Conservation (phyloP, 2,113 vertebrate species). For the Cebus imitator region DNA sequence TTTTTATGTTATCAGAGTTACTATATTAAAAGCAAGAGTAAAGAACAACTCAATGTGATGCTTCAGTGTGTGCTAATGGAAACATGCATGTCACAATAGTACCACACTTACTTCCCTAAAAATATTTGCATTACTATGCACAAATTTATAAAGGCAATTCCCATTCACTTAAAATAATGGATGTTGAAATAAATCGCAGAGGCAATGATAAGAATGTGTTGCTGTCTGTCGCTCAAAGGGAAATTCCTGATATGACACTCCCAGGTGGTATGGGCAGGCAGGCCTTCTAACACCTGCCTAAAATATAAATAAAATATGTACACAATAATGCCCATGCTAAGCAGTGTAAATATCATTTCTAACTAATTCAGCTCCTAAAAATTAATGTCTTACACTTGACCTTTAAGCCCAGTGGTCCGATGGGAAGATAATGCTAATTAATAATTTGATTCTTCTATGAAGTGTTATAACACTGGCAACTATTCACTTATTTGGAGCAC, state of each 20-base stretch:
- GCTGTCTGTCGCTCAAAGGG: neutral
- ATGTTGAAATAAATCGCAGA: neutral
- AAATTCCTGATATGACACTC: neutral
- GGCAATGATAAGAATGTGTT: neutral
- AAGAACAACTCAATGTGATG: neutral
- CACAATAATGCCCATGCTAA: neutral
- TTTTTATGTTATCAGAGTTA: neutral
- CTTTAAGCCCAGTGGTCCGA: neutral
- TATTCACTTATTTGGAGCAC: neutral
- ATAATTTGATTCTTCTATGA: neutral
- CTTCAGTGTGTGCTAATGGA: neutral
- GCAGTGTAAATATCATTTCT: constrained; percentile 8
- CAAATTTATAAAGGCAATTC: neutral
- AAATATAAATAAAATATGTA: neutral
- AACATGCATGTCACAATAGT: neutral
- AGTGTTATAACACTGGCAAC: neutral
- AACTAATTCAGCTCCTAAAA: neutral
- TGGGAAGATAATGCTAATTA: neutral
- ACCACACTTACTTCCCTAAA: neutral
- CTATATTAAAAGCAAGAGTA: neutral
- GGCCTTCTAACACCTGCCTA: neutral
- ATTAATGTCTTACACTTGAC: neutral
- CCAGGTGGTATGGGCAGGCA: neutral
- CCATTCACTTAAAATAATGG: neutral
- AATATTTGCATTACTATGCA: neutral